Conservation (phyloP, 2,888 invertebrate species). For the Perizoma flavofasciatum region DNA sequence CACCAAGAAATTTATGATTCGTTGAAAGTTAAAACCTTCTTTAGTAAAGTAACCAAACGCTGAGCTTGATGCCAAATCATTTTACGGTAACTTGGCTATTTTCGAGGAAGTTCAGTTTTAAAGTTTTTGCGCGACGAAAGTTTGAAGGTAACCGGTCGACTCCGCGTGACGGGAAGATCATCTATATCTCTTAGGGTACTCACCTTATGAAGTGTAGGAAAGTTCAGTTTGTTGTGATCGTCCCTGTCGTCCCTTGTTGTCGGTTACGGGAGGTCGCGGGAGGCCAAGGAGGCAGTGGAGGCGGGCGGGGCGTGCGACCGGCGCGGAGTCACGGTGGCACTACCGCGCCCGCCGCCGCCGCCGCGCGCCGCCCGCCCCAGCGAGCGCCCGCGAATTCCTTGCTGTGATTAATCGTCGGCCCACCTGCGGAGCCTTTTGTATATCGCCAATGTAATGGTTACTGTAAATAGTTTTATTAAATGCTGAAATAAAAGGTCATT, state of each 20-base stretch:
- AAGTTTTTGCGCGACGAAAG: constrained; percentile 33
- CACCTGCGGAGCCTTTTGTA: constrained; percentile 81
- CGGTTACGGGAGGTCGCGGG: constrained; percentile 35
- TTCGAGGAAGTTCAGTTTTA: constrained; percentile 18
- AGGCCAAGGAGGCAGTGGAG: constrained; percentile 46
- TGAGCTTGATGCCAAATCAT: constrained; percentile 25
- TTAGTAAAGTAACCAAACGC: constrained; percentile 12
- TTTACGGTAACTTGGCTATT: constrained; percentile 28
- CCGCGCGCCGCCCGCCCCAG: constrained; percentile 44
- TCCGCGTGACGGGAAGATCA: constrained; percentile 13
- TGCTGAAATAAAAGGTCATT: constrained; percentile 23
- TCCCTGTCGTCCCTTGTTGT: constrained; percentile 40
- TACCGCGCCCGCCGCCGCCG: constrained; percentile 66
- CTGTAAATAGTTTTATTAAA: constrained; percentile 57
- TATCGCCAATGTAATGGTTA: constrained; percentile 61
- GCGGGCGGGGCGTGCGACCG: constrained; percentile 67
- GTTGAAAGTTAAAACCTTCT: constrained; percentile 18
- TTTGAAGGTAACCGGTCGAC: constrained; percentile 18
- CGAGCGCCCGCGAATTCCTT: constrained; percentile 53
- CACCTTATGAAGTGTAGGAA: constrained; percentile 33
- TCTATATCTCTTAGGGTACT: constrained; percentile 27
- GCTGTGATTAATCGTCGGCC: constrained; percentile 78
- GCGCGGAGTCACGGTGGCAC: constrained; percentile 69
- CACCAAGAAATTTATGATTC: constrained; percentile 36
- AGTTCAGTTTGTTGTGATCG: constrained; percentile 39